Evolutionary conservation across 2,113 vertebrate species (phyloP).

Genomic region (Garra rufa): DNA sequence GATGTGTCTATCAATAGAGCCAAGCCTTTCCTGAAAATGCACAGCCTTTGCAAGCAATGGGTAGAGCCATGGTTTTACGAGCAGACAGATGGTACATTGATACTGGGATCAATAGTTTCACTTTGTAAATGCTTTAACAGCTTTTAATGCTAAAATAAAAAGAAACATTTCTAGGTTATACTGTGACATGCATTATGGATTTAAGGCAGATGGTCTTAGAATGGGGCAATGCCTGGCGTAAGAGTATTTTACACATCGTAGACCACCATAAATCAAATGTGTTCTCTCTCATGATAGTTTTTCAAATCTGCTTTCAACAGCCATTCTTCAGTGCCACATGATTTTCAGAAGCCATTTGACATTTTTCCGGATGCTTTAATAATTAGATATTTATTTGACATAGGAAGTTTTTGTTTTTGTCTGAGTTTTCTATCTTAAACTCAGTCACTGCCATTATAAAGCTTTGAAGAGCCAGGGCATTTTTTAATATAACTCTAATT

Average conservation of each 20-base stretch:
- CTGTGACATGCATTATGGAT: slow-evolving; percentile 16
- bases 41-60: neutral
- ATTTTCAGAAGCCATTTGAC: too few species aligned
- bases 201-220: slow-evolving; percentile 2
- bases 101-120: slow-evolving; percentile 21
- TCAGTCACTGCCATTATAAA: too few species aligned
- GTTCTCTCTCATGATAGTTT: neutral
- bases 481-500: too few species aligned
- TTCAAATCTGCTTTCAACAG: too few species aligned
- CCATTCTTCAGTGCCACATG: too few species aligned
- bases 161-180: neutral
- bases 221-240: neutral
- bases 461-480: too few species aligned
- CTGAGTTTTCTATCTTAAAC: too few species aligned
- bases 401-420: too few species aligned
- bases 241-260: neutral
- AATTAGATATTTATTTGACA: too few species aligned
- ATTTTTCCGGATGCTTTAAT: too few species aligned
- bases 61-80: neutral
- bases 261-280: neutral
- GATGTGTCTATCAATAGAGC: slow-evolving; percentile 7
- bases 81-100: neutral
- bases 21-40: slow-evolving; percentile 3
- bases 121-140: slow-evolving; percentile 43
- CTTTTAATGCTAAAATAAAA: slow-evolving; percentile 44